phyloP scores from a whole-genome alignment of 2,113 vertebrate species.

The Prunella fulvescens region DNA sequence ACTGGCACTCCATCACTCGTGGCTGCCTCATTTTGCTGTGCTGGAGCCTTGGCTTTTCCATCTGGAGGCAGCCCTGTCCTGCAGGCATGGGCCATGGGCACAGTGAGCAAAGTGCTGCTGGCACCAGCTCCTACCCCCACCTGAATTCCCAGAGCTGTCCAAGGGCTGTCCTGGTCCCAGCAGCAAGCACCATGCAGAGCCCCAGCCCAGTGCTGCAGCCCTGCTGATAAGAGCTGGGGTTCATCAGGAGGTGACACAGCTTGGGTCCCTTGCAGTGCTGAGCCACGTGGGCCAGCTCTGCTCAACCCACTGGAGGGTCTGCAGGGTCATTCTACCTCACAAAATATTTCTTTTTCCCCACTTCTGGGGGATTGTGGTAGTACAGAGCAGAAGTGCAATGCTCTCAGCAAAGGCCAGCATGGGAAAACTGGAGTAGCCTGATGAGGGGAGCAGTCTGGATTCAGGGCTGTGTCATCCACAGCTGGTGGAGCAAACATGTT shows the following conservation, averaged over 20 bases:
- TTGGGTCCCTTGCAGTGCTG: background rate
- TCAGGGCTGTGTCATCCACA: background rate
- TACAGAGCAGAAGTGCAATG: accelerated
- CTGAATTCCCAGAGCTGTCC: background rate
- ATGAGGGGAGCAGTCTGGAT: background rate
- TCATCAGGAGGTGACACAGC: background rate
- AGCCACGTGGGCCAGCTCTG: accelerated
- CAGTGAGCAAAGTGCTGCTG: accelerated
- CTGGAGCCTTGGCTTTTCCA: background rate
- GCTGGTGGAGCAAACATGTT: background rate
- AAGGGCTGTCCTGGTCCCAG: background rate
- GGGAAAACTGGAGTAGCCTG: background rate
- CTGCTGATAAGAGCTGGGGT: background rate
- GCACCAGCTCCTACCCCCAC: background rate
- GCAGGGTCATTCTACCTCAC: background rate
- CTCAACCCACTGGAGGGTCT: background rate
- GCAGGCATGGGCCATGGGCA: accelerated
- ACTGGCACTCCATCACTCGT: accelerated
- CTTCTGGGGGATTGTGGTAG: background rate
- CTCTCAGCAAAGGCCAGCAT: background rate
- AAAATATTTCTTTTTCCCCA: background rate
- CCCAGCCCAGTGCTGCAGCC: background rate
- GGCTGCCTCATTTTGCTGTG: accelerated
- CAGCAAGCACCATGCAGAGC: accelerated
- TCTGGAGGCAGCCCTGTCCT: background rate